A percentile compares a stretch with the other conserved stretches of the same genome.
Conservation (phyloP, 2,888 invertebrate genomes). For the Agrypnus murinus region DNA sequence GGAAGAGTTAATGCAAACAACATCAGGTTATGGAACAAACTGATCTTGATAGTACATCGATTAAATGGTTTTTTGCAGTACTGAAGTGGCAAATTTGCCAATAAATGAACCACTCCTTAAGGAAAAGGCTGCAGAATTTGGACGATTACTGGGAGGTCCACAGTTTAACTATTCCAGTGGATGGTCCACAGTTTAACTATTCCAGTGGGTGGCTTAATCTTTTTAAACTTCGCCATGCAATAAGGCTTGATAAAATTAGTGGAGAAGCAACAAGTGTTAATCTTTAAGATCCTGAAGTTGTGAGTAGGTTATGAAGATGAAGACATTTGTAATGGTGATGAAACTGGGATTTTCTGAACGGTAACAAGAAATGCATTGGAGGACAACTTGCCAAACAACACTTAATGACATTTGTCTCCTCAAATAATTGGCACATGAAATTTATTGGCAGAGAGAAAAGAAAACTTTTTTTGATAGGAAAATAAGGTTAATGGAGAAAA, state of each 20-base stretch:
- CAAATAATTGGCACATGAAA: too few relatives aligned
- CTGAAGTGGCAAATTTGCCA: background rate
- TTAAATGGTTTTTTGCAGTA: constrained; percentile 1
- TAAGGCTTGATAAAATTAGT: background rate
- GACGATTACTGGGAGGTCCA: too few relatives aligned
- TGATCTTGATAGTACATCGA: background rate
- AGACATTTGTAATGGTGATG: background rate
- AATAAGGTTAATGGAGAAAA: background rate
- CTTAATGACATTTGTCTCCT: background rate
- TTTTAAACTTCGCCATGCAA: background rate
- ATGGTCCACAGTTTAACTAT: too few relatives aligned
- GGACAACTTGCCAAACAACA: background rate
- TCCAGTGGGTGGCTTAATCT: background rate
- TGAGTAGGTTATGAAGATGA: background rate
- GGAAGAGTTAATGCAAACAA: background rate
- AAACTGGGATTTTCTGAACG: background rate
- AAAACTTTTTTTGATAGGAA: background rate
- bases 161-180: too few relatives aligned
- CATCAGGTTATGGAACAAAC: background rate
- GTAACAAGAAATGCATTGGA: background rate
- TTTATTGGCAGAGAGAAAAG: background rate
- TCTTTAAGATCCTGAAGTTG: background rate
- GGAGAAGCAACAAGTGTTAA: background rate
- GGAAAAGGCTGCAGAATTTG: background rate
- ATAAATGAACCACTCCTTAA: background rate